phyloP scores from a whole-genome alignment of 2,797 vertebrate genomes.

The Telmatherina bonti region DNA sequence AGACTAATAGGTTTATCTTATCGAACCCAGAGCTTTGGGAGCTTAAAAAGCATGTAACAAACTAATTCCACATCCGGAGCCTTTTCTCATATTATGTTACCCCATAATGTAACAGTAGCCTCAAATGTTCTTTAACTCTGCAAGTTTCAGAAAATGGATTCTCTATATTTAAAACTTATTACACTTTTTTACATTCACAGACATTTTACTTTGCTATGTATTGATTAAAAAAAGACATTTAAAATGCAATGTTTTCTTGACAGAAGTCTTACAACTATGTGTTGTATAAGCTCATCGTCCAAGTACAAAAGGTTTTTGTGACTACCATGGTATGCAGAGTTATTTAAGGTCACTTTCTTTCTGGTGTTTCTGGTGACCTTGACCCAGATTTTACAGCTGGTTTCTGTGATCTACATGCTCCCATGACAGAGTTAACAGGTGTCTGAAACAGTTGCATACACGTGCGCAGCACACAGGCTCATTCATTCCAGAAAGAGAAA shows the following conservation, averaged over 20 bases:
- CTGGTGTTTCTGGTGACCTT: slow-evolving; percentile 7
- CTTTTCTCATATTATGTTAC: no score
- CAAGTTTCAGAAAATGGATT: neutral
- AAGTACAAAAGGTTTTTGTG: neutral
- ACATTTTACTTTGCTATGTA: neutral
- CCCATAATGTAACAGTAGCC: no score
- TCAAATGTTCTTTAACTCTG: neutral
- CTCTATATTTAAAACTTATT: neutral
- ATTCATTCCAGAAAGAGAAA: neutral
- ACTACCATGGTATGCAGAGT: neutral
- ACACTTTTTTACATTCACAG: neutral
- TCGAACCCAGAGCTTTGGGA: neutral
- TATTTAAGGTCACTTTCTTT: neutral
- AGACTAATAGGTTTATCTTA: neutral
- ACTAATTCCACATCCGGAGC: no score
- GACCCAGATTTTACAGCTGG: slow-evolving; percentile 18
- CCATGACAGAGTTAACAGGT: neutral
- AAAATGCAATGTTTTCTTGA: neutral
- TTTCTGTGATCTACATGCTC: slow-evolving; percentile 12
- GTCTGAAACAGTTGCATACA: neutral
- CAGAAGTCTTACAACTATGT: neutral
- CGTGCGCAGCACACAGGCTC: neutral
- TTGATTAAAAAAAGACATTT: neutral
- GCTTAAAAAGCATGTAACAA: no score
- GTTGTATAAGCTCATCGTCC: no score